Base-by-base conservation (phyloP, 1,140 invertebrate genomes). In the Cydia amplana region DNA sequence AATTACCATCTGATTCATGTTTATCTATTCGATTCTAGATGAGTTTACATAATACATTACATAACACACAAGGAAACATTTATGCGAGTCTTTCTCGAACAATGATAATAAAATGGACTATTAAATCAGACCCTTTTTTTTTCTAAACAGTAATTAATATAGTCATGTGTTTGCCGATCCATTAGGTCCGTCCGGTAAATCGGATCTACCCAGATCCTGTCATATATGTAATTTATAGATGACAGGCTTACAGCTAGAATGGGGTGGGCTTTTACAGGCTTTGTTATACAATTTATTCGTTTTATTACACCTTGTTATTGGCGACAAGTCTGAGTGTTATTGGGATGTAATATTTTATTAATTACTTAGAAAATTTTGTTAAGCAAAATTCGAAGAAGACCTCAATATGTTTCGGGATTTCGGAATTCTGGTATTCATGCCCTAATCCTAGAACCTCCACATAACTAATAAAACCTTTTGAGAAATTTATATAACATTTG, bases 261-360 rank as follows among this genome's bases (percentile, higher is more conserved):
- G 32, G 65, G 65, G 65, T 18, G 9, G 64, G 65, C 65, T 70
- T 70, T 70, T 70, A 40, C 10, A 70, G 65, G 65, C n/a, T 40
- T 70, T 70, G 32, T 67, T 67, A 36, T 67, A 67, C 65, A 32
- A 36, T 36, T 12, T 70, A 18, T 70, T 70, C 7, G 16, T 7
- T 43, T 43, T 43, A 36, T 36, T 40, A 4, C 5, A 36, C 23
- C 18, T 32, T 67, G 36, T 67, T 67, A 67, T 67, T 32, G 16
- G 16, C 55, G 55, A 20, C 20, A 20, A 9, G 20, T 60, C n/a
- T 12, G 16, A 49, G 46, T 49, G 4, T 55, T 55, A 12, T 23
- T 60, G 55, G 9, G 18, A 60, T 23, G 16, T 60, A 23, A 60
- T 60, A 60, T 23, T 18, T 23, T 60, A 60, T 60, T 60, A 0